Percentiles rank a stretch among this genome's conserved stretches.
Evolutionary conservation across 2,797 vertebrate species (phyloP).

Genomic region (Kryptopterus vitreolus): DNA sequence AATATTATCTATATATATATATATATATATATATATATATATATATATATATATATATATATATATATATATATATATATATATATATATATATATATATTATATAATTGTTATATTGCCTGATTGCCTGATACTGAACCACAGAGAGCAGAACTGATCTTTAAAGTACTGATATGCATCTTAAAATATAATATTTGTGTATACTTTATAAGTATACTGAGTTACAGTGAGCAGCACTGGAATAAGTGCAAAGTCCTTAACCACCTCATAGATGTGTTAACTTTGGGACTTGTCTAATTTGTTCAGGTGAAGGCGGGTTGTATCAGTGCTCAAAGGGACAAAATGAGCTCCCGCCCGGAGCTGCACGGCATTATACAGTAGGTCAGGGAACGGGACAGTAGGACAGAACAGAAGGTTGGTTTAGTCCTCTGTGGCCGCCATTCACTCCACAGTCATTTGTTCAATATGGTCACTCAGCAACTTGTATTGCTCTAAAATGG

Average conservation of each 20-base stretch:
- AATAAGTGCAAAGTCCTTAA: neutral
- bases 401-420: slow-evolving; percentile 25
- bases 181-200: slow-evolving; percentile 9
- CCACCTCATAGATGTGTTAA: neutral
- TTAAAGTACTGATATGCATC: slow-evolving; percentile 5
- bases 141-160: neutral
- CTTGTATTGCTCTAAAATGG: slow-evolving; percentile 88
- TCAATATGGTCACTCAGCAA: slow-evolving; percentile 94
- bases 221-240: neutral
- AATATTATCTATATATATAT: neutral
- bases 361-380: neutral
- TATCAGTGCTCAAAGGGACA: slow-evolving; percentile 3
- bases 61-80: neutral
- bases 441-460: slow-evolving; percentile 87
- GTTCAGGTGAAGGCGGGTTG: neutral
- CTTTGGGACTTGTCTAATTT: neutral
- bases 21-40: neutral
- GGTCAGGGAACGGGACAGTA: slow-evolving; percentile 7
- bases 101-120: no score
- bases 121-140: slow-evolving; percentile 3
- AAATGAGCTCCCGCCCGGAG: neutral
- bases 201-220: neutral
- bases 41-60: no score
- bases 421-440: neutral
- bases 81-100: neutral